Evolutionary conservation across 1,140 invertebrate genomes (phyloP).

Genomic region (Atta cephalotes): DNA sequence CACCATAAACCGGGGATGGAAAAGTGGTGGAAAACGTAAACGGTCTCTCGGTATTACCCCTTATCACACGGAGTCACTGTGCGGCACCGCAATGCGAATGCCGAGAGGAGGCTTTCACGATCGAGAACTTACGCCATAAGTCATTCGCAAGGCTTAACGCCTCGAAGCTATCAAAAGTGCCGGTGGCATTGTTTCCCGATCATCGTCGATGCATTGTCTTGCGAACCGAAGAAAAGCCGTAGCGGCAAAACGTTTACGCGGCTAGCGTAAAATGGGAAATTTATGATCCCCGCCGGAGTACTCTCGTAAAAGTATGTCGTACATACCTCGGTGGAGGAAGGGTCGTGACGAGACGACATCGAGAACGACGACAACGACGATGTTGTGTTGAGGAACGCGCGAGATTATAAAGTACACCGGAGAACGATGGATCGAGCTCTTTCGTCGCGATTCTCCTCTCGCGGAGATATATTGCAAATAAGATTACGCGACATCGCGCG

Average conservation of each 20-base stretch:
- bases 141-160: slow-evolving; percentile 75
- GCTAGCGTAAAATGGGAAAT: slow-evolving; percentile 58
- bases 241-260: slow-evolving; percentile 12
- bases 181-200: slow-evolving; percentile 66
- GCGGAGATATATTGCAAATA: slow-evolving; percentile 84
- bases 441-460: slow-evolving; percentile 7
- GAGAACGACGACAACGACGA: neutral
- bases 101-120: slow-evolving; percentile 64
- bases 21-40: slow-evolving; percentile 55
- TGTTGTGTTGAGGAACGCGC: slow-evolving; percentile 10
- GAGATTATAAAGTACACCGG: slow-evolving; percentile 33
- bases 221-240: slow-evolving; percentile 24
- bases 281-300: neutral
- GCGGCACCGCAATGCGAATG: slow-evolving; percentile 21
- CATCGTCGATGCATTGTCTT: slow-evolving; percentile 51
- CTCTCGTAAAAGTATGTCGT: slow-evolving; percentile 39
- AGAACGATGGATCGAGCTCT: slow-evolving; percentile 16
- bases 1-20: slow-evolving; percentile 77
- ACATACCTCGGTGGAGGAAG: neutral
- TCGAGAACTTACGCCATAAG: slow-evolving; percentile 82
- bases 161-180: slow-evolving; percentile 73
- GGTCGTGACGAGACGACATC: slow-evolving; percentile 16
- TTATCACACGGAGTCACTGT: slow-evolving; percentile 45
- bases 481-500: slow-evolving; percentile 81
- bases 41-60: slow-evolving; percentile 65